Evolutionary conservation across 2,888 invertebrate genomes (phyloP), one percentile per base, ranked within the genome.

Genomic region (Acanthococcus lagerstroemiae): DNA sequence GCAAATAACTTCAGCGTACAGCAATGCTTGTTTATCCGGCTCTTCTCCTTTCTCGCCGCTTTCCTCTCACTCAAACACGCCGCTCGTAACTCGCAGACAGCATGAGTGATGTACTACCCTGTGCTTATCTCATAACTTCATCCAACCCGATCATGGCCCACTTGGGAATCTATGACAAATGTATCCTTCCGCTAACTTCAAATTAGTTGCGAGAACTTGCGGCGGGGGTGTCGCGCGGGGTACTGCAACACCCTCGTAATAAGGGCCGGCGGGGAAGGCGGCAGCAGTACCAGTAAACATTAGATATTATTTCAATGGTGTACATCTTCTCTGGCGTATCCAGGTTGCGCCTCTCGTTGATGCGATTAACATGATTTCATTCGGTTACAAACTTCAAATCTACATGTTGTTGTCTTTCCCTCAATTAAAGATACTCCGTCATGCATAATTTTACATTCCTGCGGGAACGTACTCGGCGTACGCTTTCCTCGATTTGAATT

Each of bases 151-250:
- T 67, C 67, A 67, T 67, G 67, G 67, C 67, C 48, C 67, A 48
- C 67, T 22, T 30, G 67, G 67, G 67, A 67, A 60, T 61, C 61
- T 26, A 63, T 67, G 67, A 67, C 67, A 63, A 67, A 67, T 67
- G 61, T 67, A 61, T 60, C 67, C 55, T 63, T 61, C 61, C 67
- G 67, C 61, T 55, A 67, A 67, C 67, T 67, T 67, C 55, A 63
- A 67, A 67, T 67, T 67, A 67, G 67, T 67, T 67, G 60, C 60
- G 48, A 60, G 46, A 22, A 25, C 22, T 19, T 17, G 25, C 25
- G 19, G 30, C 19, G 48, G 48, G 27, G 46, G 48, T 21, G 48
- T 60, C 27, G 3, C 25, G 46, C 21, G 30, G 44, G 57, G 25
- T 44, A 37, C 45, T 45, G 45, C 24, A 44, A 57, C 45, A 57